phyloP scores from a whole-genome alignment of 2,113 vertebrate species.

The Ictalurus punctatus region DNA sequence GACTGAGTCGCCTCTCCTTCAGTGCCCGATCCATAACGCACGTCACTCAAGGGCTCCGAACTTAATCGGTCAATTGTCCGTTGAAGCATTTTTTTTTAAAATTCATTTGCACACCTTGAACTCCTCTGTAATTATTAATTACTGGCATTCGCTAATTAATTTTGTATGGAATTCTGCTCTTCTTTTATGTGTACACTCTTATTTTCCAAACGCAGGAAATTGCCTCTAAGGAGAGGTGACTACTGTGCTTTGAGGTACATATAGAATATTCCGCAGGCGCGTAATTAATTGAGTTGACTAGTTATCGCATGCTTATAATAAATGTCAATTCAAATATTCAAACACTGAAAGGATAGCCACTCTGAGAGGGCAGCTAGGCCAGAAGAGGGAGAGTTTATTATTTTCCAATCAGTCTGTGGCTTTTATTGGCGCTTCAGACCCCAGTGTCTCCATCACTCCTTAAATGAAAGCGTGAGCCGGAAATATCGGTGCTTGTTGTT shows the following conservation, averaged over 20 bases:
- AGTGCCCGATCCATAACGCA: constrained; percentile 3
- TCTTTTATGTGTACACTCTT: not conserved
- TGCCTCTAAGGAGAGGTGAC: not conserved
- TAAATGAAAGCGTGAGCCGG: not conserved
- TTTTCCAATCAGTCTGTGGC: constrained; percentile 8
- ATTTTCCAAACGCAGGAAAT: not conserved
- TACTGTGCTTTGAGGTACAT: not conserved
- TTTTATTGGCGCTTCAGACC: not conserved
- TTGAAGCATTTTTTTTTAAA: too few relatives aligned
- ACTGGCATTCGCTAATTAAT: not conserved
- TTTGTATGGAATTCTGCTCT: not conserved
- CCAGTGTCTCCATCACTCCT: not conserved
- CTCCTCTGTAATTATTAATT: not conserved
- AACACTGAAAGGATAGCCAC: not conserved
- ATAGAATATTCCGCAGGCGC: not conserved
- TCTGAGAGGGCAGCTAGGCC: not conserved
- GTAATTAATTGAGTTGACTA: not conserved
- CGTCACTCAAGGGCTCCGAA: constrained; percentile 1
- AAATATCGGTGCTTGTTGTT: not conserved
- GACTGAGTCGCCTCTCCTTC: constrained; percentile 31
- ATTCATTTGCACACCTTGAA: not conserved
- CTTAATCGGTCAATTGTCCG: not conserved
- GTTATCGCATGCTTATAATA: not conserved
- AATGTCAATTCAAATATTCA: not conserved
- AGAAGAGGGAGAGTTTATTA: not conserved